Base-by-base conservation (phyloP, 37 sponge, comb jelly and placozoan genomes). In the Geodia barretti region DNA sequence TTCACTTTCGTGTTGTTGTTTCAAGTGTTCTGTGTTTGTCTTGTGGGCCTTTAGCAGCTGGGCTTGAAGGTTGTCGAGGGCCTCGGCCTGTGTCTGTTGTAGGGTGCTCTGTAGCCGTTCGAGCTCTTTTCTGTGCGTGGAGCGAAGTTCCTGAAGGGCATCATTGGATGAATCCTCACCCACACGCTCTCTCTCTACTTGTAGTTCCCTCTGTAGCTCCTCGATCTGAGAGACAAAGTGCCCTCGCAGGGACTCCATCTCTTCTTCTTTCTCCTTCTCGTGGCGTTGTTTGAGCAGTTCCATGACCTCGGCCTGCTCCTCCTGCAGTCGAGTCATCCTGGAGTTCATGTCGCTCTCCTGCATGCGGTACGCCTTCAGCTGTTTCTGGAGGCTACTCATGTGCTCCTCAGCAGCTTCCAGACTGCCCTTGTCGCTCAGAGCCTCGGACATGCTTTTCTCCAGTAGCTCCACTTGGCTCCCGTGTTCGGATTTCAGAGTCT, bases 381-480 rank as follows among this genome's bases (percentile, higher is more conserved):
- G 84, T 17, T 47, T 40, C 28, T 88, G 84, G 4, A 88, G 63
- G 61, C 65, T 76, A 38, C 64, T 81, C 87, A 90, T 84, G 43
- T 78, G 85, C 28, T 66, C 80, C 37, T 84, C 85, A 37, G 90
- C 90, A 61, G 74, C 77, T 20, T 82, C 86, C 0, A 91, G 74
- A 64, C 80, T 91, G 9, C 75, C 91, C 36, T 73, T 69, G 24
- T 73, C 64, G 11, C 26, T 38, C 25, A 62, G 37, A 29, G 67
- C 59, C 36, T 87, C 82, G 7, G 76, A 60, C 1, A 81, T 71
- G 38, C 82, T 87, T 26, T 80, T 70, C 30, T 87, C 82, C 28
- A 87, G 64, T 32, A 47, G 59, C 39, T 62, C 42, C 47, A 89
- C 75, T 59, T 83, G 65, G 21, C 30, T 74, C 14, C 78, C 29